A percentile compares a stretch with the other conserved stretches of the same genome.
Conservation (phyloP, 2,888 invertebrate species). For the Conchocele bisecta region DNA sequence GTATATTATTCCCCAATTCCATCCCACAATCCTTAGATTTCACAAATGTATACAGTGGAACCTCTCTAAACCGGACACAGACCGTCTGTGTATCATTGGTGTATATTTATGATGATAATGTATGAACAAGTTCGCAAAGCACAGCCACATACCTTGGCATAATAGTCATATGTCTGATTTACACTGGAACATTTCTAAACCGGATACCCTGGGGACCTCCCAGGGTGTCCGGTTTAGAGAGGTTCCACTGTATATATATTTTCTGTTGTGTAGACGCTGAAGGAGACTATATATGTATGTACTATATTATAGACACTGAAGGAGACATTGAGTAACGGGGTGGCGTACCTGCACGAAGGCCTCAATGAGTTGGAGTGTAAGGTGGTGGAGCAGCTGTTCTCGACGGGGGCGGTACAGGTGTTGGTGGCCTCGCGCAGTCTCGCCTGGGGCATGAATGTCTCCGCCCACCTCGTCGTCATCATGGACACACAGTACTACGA, state of each 20-base stretch:
- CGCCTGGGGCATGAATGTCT: slow-evolving; percentile 94
- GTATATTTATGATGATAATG: too few species aligned
- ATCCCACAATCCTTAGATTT: too few species aligned
- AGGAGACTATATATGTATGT: not conserved
- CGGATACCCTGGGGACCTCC: not conserved
- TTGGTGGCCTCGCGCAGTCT: slow-evolving; percentile 96
- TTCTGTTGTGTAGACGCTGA: not conserved
- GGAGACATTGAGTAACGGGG: slow-evolving; percentile 96
- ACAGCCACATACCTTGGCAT: too few species aligned
- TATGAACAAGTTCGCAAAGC: too few species aligned
- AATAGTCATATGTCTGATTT: too few species aligned
- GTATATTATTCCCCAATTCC: too few species aligned
- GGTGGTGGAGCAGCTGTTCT: slow-evolving; percentile 96
- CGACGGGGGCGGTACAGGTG: slow-evolving; percentile 93
- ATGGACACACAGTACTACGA: slow-evolving; percentile 98
- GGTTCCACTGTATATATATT: not conserved
- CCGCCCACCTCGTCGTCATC: slow-evolving; percentile 96
- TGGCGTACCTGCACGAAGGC: slow-evolving; percentile 98
- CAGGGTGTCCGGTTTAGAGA: not conserved
- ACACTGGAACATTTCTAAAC: too few species aligned
- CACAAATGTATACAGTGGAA: too few species aligned
- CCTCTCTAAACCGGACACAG: too few species aligned
- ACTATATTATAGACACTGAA: slow-evolving; percentile 88
- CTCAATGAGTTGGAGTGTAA: slow-evolving; percentile 92
- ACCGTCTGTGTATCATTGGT: too few species aligned